Base-by-base conservation (phyloP, 2,797 vertebrate genomes). In the Melanotaenia parkinsoni region DNA sequence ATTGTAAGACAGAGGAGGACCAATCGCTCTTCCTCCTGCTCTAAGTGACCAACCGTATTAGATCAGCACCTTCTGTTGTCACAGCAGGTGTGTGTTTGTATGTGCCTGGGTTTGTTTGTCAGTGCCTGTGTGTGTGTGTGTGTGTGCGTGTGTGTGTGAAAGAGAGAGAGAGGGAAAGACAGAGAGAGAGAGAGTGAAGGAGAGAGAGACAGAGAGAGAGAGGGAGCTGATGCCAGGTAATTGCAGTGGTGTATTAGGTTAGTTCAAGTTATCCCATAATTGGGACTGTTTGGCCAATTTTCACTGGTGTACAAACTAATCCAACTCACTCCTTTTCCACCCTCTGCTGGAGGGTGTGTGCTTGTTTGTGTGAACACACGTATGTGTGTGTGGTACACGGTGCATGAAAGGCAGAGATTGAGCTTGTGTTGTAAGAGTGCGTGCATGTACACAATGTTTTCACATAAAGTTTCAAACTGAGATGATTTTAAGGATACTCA, bases 261-360 rank as follows among this genome's bases (percentile, higher is more conserved):
- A 93, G 88, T 88, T 81, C 88, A 93, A 92, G 90, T 93, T 92
- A 90, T 86, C 90, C 89, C 89, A 91, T 95, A 94, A 95, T 95
- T 95, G 93, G 92, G 92, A 92, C 84, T 93, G 93, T 94, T 95
- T 94, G 90, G 93, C 88, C 93, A 94, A 94, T 94, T 93, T 93
- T 92, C 87, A 91, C 85, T 84, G 90, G 90, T 94, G 93, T 94
- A 93, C 91, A 92, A 94, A 92, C 91, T 95, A 94, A 95, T 95
- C 87, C 90, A 92, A 88, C 88, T 92, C 88, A 90, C 83, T 92
- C 88, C 84, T 82, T 83, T 86, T 85, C 82, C 87, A 80, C 53
- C 59, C 65, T 81, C 77, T 78, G 70, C 72, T 28, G 50, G 80
- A 75, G 81, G 72, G 81, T 74, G 80, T 77, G 84, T 5, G 70